A percentile compares a stretch with the other conserved stretches of the same genome.
These are phyloP conservation scores for Fundulus diaphanus DNA, from an alignment of 2,797 vertebrate genomes.

Conservation along the genomic window DNA sequence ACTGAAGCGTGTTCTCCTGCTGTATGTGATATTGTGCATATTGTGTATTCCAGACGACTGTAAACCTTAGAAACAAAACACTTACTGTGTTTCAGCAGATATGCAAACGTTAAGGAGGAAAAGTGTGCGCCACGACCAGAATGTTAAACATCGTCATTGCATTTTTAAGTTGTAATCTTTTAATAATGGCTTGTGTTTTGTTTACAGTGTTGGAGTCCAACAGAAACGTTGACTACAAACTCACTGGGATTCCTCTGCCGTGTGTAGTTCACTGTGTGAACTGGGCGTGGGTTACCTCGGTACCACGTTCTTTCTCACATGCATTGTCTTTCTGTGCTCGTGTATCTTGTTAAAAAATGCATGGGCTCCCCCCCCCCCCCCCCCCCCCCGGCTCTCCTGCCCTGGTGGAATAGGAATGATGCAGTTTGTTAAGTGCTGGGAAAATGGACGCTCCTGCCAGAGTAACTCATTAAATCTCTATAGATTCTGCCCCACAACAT, in stretches of 20 bases:
- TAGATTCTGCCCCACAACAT: conserved; percentile 77
- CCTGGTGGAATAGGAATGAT: conserved; percentile 67
- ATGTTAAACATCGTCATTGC: not conserved
- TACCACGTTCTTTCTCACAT: conserved; percentile 18
- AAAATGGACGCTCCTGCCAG: conserved; percentile 69
- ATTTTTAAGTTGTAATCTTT: not conserved
- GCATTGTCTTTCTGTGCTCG: conserved; percentile 46
- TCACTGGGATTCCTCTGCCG: conserved; percentile 3
- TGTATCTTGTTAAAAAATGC: conserved; percentile 58
- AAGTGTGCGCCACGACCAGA: not conserved
- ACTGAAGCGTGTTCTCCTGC: not conserved
- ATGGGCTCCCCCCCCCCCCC: conserved; percentile 23
- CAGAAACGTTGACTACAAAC: conserved; percentile 15
- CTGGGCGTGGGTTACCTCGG: conserved; percentile 16
- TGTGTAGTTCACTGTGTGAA: conserved; percentile 43
- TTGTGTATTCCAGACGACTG: not conserved
- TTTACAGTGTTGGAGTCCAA: conserved; percentile 7
- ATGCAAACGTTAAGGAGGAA: too few species aligned
- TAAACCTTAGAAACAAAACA: not conserved
- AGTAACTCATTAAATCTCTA: conserved; percentile 83
- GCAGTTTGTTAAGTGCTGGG: conserved; percentile 70
- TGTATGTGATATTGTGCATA: not conserved
- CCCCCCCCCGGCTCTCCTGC: conserved; percentile 48
- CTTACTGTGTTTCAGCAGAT: not conserved
- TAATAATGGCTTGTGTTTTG: not conserved